A percentile compares a stretch with the other conserved stretches of the same genome.
phyloP scores from a whole-genome alignment of 1,140 invertebrate genomes.

The Parasteatoda tepidariorum region DNA sequence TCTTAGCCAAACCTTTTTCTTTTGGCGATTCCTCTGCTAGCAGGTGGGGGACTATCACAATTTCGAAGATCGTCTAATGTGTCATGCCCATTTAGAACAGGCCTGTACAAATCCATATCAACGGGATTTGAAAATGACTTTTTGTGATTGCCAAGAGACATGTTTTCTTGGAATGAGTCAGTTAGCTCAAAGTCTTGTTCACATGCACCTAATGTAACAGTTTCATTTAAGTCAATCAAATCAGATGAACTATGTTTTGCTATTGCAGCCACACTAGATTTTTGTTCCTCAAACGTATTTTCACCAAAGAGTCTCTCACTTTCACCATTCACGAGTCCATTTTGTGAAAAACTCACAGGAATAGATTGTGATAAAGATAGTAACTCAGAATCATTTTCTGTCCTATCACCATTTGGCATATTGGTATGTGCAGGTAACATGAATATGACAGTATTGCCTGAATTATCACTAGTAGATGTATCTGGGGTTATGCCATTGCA shows the following conservation, averaged over 20 bases:
- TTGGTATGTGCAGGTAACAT: background rate
- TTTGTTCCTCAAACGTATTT: no score
- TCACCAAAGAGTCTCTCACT: no score
- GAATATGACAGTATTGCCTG: constrained; percentile 76
- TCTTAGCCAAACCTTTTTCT: constrained; percentile 35
- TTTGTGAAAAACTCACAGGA: constrained; percentile 11
- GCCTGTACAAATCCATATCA: constrained; percentile 24
- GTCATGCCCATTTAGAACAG: background rate
- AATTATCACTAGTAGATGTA: constrained; percentile 69
- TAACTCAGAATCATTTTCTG: background rate
- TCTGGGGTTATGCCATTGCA: constrained; percentile 53
- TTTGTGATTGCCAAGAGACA: constrained; percentile 17
- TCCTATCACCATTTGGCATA: background rate
- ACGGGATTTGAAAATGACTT: constrained; percentile 31
- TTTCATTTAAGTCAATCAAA: constrained; percentile 5
- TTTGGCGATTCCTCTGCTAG: constrained; percentile 12
- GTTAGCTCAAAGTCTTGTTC: background rate
- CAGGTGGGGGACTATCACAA: constrained; percentile 26
- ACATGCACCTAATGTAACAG: background rate
- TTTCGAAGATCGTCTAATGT: background rate
- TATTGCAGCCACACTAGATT: no score
- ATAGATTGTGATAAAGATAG: no score
- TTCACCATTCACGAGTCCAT: no score
- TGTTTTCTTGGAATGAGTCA: background rate
- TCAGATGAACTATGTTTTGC: background rate